A percentile compares a stretch with the other conserved stretches of the same genome.
Conservation (phyloP, 2,113 vertebrate species). For the Actenoides hombroni region DNA sequence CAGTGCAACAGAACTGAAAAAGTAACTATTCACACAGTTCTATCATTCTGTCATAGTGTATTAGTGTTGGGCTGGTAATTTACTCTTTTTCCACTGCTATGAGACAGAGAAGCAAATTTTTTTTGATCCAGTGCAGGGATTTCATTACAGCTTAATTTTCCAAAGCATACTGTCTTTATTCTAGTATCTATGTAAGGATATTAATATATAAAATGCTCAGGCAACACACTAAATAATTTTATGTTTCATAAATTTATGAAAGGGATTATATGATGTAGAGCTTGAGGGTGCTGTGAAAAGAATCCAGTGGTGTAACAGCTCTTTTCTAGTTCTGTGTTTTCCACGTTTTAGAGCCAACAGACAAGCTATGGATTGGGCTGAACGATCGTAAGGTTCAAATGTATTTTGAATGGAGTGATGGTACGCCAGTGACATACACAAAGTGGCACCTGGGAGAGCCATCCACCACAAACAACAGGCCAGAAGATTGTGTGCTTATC, state of each 20-base stretch:
- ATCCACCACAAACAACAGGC: conserved; percentile 78
- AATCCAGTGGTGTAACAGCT: not conserved
- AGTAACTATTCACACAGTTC: not conserved
- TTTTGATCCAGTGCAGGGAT: not conserved
- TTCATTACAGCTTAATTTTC: not conserved
- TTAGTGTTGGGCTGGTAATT: not conserved
- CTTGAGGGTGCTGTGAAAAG: not conserved
- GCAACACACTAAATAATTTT: not conserved
- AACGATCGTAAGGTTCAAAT: conserved; percentile 84
- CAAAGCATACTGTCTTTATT: not conserved
- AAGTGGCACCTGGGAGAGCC: conserved; percentile 88
- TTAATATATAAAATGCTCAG: not conserved
- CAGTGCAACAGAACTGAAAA: not conserved
- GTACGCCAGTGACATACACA: conserved; percentile 83
- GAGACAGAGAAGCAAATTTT: not conserved
- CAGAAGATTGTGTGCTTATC: conserved; percentile 91
- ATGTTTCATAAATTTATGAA: not conserved
- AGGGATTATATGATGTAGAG: not conserved
- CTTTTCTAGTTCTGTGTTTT: not conserved
- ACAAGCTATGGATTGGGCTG: conserved; percentile 89
- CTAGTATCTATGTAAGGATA: not conserved
- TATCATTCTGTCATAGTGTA: not conserved
- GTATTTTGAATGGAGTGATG: conserved; percentile 93
- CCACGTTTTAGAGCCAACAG: conserved; percentile 70
- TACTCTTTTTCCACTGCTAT: not conserved